Evolutionary conservation across 1,140 invertebrate genomes (phyloP), one percentile per base, ranked within the genome.

Genomic region (Temnothorax nylanderi): DNA sequence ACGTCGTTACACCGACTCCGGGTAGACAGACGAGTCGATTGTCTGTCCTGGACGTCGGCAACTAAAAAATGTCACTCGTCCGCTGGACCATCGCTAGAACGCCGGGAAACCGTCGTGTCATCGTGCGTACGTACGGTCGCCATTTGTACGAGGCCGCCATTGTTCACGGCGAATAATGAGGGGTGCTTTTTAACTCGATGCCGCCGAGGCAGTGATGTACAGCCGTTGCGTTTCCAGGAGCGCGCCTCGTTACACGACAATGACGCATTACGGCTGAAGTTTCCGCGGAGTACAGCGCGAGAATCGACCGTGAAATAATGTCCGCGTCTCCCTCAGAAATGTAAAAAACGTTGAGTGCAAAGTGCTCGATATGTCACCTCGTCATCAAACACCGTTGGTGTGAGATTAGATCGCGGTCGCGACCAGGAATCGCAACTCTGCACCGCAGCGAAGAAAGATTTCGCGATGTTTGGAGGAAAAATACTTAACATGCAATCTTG

Each of bases 101-200:
- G 62, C 71, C 32, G 21, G 37, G 37, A 44, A 47, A 81, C 49
- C 62, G 26, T 81, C 64, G 76, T 76, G 84, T 86, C 75, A 62
- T 84, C 69, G 69, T 60, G 69, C 80, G 56, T 84, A 80, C 62
- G 77, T 67, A 69, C 77, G 47, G 62, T 56, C 69, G 80, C 80
- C 54, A 75, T 84, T 75, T 74, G 71, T 75, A 62, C 74, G 47
- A 44, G 65, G 37, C 51, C 41, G 32, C 47, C 69, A 88, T 88
- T 85, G 71, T 76, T 67, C 71, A 32, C 44, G 64, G 65, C 78
- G 49, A 88, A 88, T 89, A 88, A 89, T 58, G 87, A 88, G 87
- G 65, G 65, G 60, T 77, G 87, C 49, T 89, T 89, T 87, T 89
- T 86, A 85, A 89, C 74, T 78, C 71, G 56, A 88, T 75, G 78